phyloP scores from a whole-genome alignment of 2,113 vertebrate species.

The Crotalus horridus region DNA sequence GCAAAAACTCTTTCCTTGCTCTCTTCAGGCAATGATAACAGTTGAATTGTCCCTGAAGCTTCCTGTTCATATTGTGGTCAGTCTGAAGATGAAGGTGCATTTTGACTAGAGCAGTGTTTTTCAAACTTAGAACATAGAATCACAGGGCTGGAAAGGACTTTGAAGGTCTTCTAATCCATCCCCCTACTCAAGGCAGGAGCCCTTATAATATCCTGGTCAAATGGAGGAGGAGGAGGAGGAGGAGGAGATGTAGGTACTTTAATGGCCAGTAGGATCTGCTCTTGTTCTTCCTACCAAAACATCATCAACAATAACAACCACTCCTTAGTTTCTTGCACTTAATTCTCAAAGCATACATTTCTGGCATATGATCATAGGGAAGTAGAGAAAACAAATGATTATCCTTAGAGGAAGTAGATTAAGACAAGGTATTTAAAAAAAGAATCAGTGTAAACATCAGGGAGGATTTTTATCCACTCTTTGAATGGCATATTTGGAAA shows the following conservation, averaged over 20 bases:
- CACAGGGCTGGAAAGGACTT: not conserved
- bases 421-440: not conserved
- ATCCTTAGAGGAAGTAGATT: no score
- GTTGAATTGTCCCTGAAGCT: accelerated
- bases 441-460: not conserved
- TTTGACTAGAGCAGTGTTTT: not conserved
- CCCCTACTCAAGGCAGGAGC: not conserved
- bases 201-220: no score
- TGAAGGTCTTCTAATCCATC: not conserved
- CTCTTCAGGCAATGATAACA: not conserved
- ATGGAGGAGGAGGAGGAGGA: not conserved
- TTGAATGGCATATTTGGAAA: not conserved
- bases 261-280: not conserved
- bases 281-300: not conserved
- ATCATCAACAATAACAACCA: not conserved
- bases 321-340: not conserved
- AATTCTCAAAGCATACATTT: not conserved
- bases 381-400: not conserved
- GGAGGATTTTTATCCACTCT: not conserved
- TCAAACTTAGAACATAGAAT: not conserved
- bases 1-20: not conserved
- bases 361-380: not conserved
- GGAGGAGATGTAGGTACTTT: not conserved
- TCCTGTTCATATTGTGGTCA: not conserved
- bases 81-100: not conserved